phyloP scores from a whole-genome alignment of 1,140 invertebrate species.

The Drosophila ironensis region DNA sequence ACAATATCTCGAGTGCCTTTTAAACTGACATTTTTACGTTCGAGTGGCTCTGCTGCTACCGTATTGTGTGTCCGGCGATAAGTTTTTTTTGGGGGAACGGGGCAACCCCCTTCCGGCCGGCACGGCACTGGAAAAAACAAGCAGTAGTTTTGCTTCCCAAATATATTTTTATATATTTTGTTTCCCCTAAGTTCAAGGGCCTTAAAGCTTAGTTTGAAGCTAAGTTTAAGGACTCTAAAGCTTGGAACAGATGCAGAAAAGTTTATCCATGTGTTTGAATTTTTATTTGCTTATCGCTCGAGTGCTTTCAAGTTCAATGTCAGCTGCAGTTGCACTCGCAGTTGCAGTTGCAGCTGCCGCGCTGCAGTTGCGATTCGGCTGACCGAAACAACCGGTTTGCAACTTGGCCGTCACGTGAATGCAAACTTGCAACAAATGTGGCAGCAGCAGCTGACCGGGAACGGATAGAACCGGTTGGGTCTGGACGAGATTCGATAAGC shows the following conservation, averaged over 20 bases:
- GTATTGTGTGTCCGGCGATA: constrained; percentile 9
- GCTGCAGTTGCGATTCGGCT: constrained; percentile 43
- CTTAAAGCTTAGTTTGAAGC: too few species aligned
- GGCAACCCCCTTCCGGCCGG: constrained; percentile 12
- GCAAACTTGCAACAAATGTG: constrained; percentile 21
- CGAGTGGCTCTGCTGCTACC: constrained; percentile 25
- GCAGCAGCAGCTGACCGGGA: constrained; percentile 37
- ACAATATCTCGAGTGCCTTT: constrained; percentile 36
- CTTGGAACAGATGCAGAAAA: too few species aligned
- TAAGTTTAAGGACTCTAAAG: background rate
- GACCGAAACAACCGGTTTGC: constrained; percentile 53
- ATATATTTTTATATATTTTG: too few species aligned
- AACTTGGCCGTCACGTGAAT: constrained; percentile 49
- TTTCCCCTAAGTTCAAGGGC: too few species aligned
- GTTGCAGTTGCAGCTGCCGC: constrained; percentile 46
- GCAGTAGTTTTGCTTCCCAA: too few species aligned
- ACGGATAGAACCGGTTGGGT: constrained; percentile 33
- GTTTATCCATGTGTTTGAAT: too few species aligned
- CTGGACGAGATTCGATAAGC: constrained; percentile 21
- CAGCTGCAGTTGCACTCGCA: constrained; percentile 47
- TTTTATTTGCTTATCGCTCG: too few species aligned
- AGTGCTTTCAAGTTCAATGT: constrained; percentile 69
- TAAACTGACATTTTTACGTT: constrained; percentile 56
- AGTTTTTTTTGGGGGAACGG: background rate
- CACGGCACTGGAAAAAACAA: background rate